Conservation (phyloP, 1,140 invertebrate species). For the Polypedilum vanderplanki region DNA sequence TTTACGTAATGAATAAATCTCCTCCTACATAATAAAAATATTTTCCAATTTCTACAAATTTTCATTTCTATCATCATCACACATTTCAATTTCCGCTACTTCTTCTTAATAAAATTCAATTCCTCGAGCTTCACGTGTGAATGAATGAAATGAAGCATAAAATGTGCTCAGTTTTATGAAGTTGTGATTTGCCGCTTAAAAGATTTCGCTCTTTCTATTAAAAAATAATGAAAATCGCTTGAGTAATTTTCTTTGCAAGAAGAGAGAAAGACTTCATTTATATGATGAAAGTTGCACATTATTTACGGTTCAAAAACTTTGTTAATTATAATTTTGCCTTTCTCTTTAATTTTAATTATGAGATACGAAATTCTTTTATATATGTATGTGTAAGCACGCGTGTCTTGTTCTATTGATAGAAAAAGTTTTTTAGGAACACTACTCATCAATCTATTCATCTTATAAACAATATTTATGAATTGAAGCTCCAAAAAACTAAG, state of each 20-base stretch:
- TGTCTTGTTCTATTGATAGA: not conserved
- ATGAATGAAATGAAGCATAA: not conserved
- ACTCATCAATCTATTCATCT: not conserved
- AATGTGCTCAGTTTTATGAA: not conserved
- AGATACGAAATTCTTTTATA: not conserved
- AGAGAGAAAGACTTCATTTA: not conserved
- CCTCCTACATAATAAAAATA: too few species aligned
- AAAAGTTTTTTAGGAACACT: not conserved
- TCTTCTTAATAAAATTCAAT: not conserved
- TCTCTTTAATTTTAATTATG: conserved; percentile 26
- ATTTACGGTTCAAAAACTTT: conserved; percentile 25
- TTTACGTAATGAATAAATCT: too few species aligned
- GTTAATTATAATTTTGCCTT: conserved; percentile 25
- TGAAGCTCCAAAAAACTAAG: not conserved
- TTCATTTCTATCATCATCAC: too few species aligned
- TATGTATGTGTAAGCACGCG: not conserved
- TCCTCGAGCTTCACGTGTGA: not conserved
- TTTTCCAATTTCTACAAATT: too few species aligned
- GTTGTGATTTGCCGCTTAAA: not conserved
- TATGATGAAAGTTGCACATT: not conserved
- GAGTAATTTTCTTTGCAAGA: not conserved
- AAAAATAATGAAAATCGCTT: not conserved
- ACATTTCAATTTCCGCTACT: not conserved
- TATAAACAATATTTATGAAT: not conserved
- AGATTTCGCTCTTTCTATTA: not conserved